Evolutionary conservation across 2,797 vertebrate species (phyloP), one percentile per base, ranked within the genome.

Genomic region (Poeciliopsis gracilis): DNA sequence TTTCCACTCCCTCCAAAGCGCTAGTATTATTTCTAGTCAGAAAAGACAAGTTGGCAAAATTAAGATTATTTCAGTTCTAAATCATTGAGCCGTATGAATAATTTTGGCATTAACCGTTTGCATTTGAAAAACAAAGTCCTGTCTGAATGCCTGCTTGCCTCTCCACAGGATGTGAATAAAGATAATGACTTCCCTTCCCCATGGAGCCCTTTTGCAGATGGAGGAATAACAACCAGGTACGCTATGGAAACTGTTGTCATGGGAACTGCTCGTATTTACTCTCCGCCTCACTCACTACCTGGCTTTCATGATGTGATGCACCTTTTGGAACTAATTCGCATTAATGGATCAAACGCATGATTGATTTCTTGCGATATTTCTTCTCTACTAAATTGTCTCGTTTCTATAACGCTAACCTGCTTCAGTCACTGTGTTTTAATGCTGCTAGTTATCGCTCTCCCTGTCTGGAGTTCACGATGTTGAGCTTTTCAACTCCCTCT

Each of bases 201-300:
- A 63, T 99, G 98, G 98, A 98, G 96, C 90, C 96, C 97, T 73
- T 98, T 98, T 90, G 90, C 95, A 72, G 97, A 99, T 47, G 96
- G 96, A 86, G 95, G 96, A 93, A 96, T 96, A 95, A 96, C 95
- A 84, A 85, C 94, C 93, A 97, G 94, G 97, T 98, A 94, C 93
- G 84, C 86, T 87, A 88, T 90, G 86, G 91, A 91, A 92, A 92
- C 89, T 55, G 81, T 90, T 77, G 83, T 80, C 86, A 91, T 80
- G 82, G 91, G 66, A 85, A 91, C 85, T 46, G 82, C 63, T 88
- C 77, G 77, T 61, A 76, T 85, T 87, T 81, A 84, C 76, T 12
- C 5, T 59, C 53, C 43, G 41, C 28, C 20, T 41, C 10, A 1
- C 8, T 70, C 73, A 8, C 38, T 75, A 81, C 72, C 70, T 78